These are phyloP conservation scores for Xenentodon cancila DNA, from an alignment of 2,797 vertebrate genomes.

Conservation along the genomic window DNA sequence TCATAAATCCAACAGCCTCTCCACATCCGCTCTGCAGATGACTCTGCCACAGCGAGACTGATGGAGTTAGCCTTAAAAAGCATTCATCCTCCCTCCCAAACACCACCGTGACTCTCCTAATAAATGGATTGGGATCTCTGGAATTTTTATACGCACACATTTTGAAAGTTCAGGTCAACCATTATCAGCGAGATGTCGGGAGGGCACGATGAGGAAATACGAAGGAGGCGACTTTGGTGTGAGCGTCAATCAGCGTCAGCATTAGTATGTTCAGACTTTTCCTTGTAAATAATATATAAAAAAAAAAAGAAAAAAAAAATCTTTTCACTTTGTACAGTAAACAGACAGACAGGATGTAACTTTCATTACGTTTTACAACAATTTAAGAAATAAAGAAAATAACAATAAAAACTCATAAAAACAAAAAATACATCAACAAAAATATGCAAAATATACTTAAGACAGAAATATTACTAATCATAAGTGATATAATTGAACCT, in stretches of 20 bases:
- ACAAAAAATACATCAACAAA: constrained; percentile 65
- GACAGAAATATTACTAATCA: constrained; percentile 76
- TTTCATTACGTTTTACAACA: constrained; percentile 84
- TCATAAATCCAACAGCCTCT: constrained; percentile 63
- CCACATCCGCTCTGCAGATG: constrained; percentile 46
- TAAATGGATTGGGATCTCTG: constrained; percentile 71
- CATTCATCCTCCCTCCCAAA: constrained; percentile 23
- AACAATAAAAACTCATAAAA: constrained; percentile 74
- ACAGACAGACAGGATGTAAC: constrained; percentile 84
- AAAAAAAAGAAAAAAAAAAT: constrained; percentile 50
- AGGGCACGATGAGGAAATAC: constrained; percentile 41
- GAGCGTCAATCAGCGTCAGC: constrained; percentile 67
- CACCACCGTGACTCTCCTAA: constrained; percentile 43
- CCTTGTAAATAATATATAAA: constrained; percentile 82
- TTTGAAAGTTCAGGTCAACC: constrained; percentile 72
- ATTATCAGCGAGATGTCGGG: constrained; percentile 39
- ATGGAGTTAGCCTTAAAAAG: constrained; percentile 80
- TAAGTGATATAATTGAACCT: constrained; percentile 79
- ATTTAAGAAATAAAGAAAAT: constrained; percentile 83
- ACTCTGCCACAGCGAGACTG: constrained; percentile 60
- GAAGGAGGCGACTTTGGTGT: constrained; percentile 22
- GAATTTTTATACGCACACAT: constrained; percentile 74
- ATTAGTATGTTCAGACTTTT: constrained; percentile 69
- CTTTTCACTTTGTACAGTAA: constrained; percentile 85
- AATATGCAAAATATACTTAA: constrained; percentile 82